Conservation (phyloP, 2,797 vertebrate species). For the Darevskia nairensis region DNA sequence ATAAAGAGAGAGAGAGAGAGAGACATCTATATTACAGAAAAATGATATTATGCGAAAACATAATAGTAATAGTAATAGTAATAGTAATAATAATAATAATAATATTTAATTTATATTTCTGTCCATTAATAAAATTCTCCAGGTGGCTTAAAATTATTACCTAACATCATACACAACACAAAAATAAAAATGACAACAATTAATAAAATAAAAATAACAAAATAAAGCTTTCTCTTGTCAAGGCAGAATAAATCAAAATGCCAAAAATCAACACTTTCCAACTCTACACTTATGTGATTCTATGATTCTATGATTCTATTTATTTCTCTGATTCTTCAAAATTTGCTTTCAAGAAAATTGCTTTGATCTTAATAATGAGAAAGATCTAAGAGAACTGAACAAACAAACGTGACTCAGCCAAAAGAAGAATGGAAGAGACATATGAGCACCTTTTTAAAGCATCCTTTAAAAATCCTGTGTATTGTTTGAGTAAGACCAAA, state of each 20-base stretch:
- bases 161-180: too few species aligned
- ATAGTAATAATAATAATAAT: too few species aligned
- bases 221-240: background rate
- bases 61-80: too few species aligned
- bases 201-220: background rate
- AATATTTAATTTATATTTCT: too few species aligned
- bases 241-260: too few species aligned
- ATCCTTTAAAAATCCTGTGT: background rate
- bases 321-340: background rate
- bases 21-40: background rate
- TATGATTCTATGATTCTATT: background rate
- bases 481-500: background rate
- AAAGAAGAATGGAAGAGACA: background rate
- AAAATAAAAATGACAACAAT: background rate
- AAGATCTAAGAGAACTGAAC: background rate
- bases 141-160: too few species aligned
- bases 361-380: slow-evolving; percentile 14
- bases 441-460: background rate
- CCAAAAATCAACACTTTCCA: too few species aligned
- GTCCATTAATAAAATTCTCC: too few species aligned
- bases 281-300: background rate
- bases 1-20: background rate
- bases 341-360: slow-evolving; percentile 22
- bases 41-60: too few species aligned
- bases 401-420: background rate